Base-by-base conservation (phyloP, 2,888 invertebrate genomes). In the Lasioglossum marginatum region DNA sequence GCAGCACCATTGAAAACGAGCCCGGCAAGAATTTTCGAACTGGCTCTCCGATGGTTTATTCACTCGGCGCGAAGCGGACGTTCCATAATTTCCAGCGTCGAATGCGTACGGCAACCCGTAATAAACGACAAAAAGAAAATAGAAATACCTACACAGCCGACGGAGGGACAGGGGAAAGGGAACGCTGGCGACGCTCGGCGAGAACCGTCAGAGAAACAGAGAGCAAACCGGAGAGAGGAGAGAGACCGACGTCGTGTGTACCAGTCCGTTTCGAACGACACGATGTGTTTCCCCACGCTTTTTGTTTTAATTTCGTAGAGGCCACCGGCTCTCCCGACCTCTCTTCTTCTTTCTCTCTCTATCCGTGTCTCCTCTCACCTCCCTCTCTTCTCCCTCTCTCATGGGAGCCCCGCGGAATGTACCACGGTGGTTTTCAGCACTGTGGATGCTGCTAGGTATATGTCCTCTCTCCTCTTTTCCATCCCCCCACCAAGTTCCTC, bases 401-500 rank as follows among this genome's bases (percentile, higher is more conserved):
- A 83, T 80, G 88, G 88, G 91, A 88, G 87, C 87, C 90, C 88
- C 89, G 89, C 89, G 88, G 89, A 87, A 88, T 91, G 91, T 89
- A 91, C 92, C 92, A 90, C 90, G 89, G 91, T 90, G 92, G 92
- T 92, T 91, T 93, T 92, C 92, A 91, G 90, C 91, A 89, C 90
- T 91, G 92, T 87, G 89, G 90, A 91, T 92, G 90, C 86, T 87
- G 86, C 78, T 80, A 77, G 80, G 82, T 89, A 83, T 83, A 78
- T 81, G 81, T 82, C 71, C 85, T 88, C 87, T 84, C 82, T 52
- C 52, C 76, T 86, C 86, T 78, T 83, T 40, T n/a, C 74, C 84
- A 76, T 83, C 74, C 80, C 85, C 70, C 82, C 81, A 87, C 83
- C 87, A 87, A 85, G 85, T 82, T 75, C 63, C 68, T 48, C 81